phyloP scores from a whole-genome alignment of 2,888 invertebrate genomes.

The Drosophila longiperda region DNA sequence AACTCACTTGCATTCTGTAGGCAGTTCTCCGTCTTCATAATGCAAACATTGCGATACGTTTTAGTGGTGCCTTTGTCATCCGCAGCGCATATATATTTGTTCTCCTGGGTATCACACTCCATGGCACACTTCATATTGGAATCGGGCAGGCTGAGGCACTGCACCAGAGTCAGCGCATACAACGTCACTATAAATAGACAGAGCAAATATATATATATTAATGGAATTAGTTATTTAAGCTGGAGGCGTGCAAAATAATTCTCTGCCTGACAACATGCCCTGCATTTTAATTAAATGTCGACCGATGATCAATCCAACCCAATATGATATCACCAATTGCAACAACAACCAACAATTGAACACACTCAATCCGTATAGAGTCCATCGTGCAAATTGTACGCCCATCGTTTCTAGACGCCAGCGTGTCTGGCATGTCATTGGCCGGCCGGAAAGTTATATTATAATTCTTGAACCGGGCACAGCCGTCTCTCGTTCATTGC shows the following conservation, averaged over 20 bases:
- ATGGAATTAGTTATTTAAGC: conserved; percentile 48
- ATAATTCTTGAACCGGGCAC: conserved; percentile 14
- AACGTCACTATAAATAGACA: conserved; percentile 75
- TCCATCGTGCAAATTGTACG: conserved; percentile 44
- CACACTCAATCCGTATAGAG: conserved; percentile 16
- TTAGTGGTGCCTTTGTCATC: conserved; percentile 84
- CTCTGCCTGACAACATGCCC: conserved; percentile 32
- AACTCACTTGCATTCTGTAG: conserved; percentile 72
- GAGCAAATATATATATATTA: conserved; percentile 11
- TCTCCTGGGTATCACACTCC: conserved; percentile 82
- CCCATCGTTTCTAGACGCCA: conserved; percentile 68
- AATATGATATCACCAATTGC: conserved; percentile 64
- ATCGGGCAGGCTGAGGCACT: conserved; percentile 81
- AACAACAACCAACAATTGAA: conserved; percentile 14
- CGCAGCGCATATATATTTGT: conserved; percentile 81
- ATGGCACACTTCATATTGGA: conserved; percentile 82
- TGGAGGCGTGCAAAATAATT: conserved; percentile 39
- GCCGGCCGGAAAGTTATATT: conserved; percentile 36
- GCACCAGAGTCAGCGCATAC: conserved; percentile 76
- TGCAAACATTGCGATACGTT: conserved; percentile 83
- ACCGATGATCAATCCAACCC: conserved; percentile 40
- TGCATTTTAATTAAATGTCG: conserved; percentile 60
- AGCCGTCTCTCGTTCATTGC: conserved; percentile 1
- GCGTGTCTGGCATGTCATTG: conserved; percentile 56
- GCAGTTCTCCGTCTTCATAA: conserved; percentile 84